These are phyloP conservation scores for Tigriopus japonicus DNA, from an alignment of 1,140 invertebrate genomes.

Conservation along the genomic window DNA sequence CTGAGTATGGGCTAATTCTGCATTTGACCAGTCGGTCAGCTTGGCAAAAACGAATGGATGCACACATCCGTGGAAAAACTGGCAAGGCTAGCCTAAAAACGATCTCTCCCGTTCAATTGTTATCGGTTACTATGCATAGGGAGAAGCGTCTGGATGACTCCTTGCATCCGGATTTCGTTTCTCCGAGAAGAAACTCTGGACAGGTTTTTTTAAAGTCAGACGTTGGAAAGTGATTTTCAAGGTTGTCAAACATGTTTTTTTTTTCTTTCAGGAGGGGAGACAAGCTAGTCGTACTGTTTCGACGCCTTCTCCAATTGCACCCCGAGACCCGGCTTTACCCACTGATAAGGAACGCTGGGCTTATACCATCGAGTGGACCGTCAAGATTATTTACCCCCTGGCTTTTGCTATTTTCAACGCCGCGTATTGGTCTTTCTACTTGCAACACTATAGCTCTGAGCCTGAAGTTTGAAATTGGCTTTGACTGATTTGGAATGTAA, in stretches of 20 bases:
- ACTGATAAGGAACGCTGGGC: neutral
- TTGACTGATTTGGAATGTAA: too few species aligned
- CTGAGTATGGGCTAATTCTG: constrained; percentile 47
- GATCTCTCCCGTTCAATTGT: neutral
- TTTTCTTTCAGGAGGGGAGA: neutral
- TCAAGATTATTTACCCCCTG: neutral
- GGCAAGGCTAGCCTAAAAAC: neutral
- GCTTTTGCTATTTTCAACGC: constrained; percentile 18
- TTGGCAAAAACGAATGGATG: constrained; percentile 9
- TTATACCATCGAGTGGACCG: neutral
- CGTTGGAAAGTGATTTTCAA: neutral
- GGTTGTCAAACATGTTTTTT: neutral
- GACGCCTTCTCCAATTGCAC: neutral
- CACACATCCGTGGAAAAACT: neutral
- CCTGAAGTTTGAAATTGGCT: too few species aligned
- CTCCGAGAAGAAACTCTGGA: neutral
- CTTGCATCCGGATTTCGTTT: neutral
- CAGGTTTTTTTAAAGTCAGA: neutral
- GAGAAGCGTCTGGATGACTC: neutral
- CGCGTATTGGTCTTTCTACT: neutral
- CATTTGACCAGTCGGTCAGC: constrained; percentile 4
- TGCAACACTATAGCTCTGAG: neutral
- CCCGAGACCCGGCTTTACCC: neutral
- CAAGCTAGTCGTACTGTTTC: neutral
- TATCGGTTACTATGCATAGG: neutral